phyloP scores from a whole-genome alignment of 2,797 vertebrate species.

The Anas acuta region DNA sequence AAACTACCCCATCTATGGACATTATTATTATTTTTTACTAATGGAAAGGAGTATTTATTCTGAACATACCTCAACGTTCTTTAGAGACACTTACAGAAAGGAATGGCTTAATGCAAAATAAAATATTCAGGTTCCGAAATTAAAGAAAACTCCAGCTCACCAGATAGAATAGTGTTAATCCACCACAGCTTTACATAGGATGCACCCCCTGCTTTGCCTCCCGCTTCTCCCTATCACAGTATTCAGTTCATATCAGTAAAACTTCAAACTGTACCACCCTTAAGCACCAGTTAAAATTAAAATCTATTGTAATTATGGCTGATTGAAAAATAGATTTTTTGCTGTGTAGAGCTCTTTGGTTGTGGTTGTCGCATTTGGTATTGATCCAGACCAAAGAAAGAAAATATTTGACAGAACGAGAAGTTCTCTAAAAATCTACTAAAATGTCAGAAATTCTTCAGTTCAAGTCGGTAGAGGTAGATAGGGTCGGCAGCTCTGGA shows the following conservation, averaged over 20 bases:
- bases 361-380: not conserved
- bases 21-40: not conserved
- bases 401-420: not conserved
- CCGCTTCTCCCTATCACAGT: not conserved
- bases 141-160: not conserved
- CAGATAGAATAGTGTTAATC: not conserved
- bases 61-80: not conserved
- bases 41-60: not conserved
- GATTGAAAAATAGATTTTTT: not conserved
- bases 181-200: not conserved
- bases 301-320: not conserved
- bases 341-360: not conserved
- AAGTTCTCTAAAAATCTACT: not conserved
- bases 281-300: not conserved
- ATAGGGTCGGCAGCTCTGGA: fast-evolving
- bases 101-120: not conserved
- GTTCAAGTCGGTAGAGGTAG: not conserved
- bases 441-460: not conserved
- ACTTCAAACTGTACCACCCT: not conserved
- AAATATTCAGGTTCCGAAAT: not conserved
- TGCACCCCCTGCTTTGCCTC: not conserved
- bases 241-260: not conserved
- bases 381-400: not conserved
- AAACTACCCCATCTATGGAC: fast-evolving
- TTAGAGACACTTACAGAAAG: not conserved